Evolutionary conservation across 2,888 invertebrate genomes (phyloP).

Genomic region (Stenichneumon culpator): DNA sequence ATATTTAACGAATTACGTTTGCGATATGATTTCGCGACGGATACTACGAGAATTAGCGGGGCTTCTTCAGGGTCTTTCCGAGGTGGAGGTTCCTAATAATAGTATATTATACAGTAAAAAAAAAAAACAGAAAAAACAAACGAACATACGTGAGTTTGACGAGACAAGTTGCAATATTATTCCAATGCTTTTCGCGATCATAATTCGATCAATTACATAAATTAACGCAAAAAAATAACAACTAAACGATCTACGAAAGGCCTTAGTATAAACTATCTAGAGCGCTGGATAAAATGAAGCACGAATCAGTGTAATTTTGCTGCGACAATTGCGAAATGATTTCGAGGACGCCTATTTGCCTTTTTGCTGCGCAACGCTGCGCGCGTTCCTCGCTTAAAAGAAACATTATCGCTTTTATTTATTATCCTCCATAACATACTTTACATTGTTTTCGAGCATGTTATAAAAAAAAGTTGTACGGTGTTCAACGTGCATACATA

Average conservation of each 20-base stretch:
- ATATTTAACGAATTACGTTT: constrained; percentile 16
- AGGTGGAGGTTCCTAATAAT: constrained; percentile 69
- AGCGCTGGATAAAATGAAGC: constrained; percentile 13
- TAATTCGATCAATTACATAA: constrained; percentile 41
- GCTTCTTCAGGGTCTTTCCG: constrained; percentile 69
- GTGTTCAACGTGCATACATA: constrained; percentile 53
- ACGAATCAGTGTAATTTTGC: background rate
- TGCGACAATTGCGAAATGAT: constrained; percentile 11
- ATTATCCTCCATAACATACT: constrained; percentile 66
- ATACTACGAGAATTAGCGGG: constrained; percentile 51
- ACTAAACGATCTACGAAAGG: constrained; percentile 66
- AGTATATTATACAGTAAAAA: constrained; percentile 53
- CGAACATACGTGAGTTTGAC: constrained; percentile 41
- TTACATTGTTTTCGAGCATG: constrained; percentile 66
- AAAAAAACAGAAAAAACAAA: constrained; percentile 21
- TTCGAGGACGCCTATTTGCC: constrained; percentile 24
- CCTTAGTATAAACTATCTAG: constrained; percentile 46
- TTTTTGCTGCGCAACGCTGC: constrained; percentile 10
- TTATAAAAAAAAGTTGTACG: constrained; percentile 55
- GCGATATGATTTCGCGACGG: constrained; percentile 23
- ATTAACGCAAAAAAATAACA: constrained; percentile 25
- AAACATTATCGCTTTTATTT: constrained; percentile 56
- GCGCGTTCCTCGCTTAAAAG: constrained; percentile 24
- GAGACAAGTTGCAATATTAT: constrained; percentile 65
- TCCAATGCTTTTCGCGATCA: constrained; percentile 65